Conservation (phyloP, 2,888 invertebrate genomes). For the Eristalis arbustorum region DNA sequence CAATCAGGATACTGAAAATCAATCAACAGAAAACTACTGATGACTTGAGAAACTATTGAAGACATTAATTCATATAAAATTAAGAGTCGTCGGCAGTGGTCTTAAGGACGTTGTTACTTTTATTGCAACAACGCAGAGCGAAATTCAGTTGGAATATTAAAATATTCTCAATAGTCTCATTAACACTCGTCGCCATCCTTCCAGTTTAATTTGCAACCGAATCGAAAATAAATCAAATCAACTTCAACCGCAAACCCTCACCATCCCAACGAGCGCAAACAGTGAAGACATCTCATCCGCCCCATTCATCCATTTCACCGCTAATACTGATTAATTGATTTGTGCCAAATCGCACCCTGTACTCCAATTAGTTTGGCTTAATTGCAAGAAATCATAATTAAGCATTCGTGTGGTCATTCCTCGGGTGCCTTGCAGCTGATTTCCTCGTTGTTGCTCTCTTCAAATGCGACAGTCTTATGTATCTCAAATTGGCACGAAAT, state of each 20-base stretch:
- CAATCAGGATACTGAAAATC: no score
- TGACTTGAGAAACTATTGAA: no score
- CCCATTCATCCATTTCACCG: slow-evolving; percentile 20
- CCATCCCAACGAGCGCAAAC: neutral
- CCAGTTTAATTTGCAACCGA: neutral
- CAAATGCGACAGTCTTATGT: slow-evolving; percentile 18
- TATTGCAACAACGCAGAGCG: no score
- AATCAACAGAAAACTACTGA: no score
- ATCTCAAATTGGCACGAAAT: slow-evolving; percentile 51
- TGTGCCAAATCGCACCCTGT: slow-evolving; percentile 62
- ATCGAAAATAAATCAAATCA: neutral
- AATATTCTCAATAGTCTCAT: no score
- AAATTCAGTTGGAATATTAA: no score
- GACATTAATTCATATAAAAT: no score
- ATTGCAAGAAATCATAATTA: slow-evolving; percentile 68
- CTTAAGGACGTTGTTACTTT: no score
- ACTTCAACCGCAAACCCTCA: neutral
- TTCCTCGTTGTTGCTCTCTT: slow-evolving; percentile 47
- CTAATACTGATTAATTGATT: slow-evolving; percentile 69
- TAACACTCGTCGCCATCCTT: neutral
- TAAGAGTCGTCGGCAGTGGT: no score
- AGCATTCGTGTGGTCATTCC: slow-evolving; percentile 54
- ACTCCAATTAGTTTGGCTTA: slow-evolving; percentile 67
- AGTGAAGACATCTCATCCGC: neutral
- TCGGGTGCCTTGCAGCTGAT: slow-evolving; percentile 13